Evolutionary conservation across 1,140 invertebrate species (phyloP), one percentile per base, ranked within the genome.

Genomic region (Drosophila kanapiae): DNA sequence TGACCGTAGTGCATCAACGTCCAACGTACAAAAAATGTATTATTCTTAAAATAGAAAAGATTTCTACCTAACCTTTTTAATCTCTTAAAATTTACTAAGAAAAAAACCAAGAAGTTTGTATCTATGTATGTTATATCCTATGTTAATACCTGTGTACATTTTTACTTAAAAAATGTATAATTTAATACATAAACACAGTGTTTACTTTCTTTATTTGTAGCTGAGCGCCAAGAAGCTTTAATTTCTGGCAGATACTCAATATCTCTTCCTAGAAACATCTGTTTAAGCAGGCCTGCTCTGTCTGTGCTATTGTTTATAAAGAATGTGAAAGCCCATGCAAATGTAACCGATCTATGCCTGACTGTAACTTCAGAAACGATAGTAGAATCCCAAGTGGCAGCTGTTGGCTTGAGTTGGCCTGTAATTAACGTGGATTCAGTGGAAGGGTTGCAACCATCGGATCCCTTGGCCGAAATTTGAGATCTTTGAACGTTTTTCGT

Each of bases 391-490:
- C 29, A 16, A 7, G 23, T 38, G 59, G 9, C 58, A 67, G 33
- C 42, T 63, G 64, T 27, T 16, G 59, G 27, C n/a, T 33, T 65
- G 65, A 43, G 64, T 27, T 27, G 59, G 27, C n/a, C 31, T 65
- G 65, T 53, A 69, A 69, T 53, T 67, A 67, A 67, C 18, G 47
- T 43, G 47, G 27, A 35, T 67, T 27, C 35, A n/a, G 11, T 35
- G 40, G 40, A 65, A 65, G 45, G 62, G 35, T 64, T 65, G 59
- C 54, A 76, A 42, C 27, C 35, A 71, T 62, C 18, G 63, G 48
- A 70, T 67, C 58, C 77, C 57, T 63, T 80, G 48, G 51, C 77
- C 65, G 79, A 86, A 86, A 87, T 87, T 87, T 79, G 82, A 86
- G 79, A 70, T 70, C 48, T 65, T 14, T 45, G 38, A 9, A 31